These are phyloP conservation scores for Sciurus vulgaris DNA, from an alignment of 2,797 vertebrate species.

Conservation along the genomic window DNA sequence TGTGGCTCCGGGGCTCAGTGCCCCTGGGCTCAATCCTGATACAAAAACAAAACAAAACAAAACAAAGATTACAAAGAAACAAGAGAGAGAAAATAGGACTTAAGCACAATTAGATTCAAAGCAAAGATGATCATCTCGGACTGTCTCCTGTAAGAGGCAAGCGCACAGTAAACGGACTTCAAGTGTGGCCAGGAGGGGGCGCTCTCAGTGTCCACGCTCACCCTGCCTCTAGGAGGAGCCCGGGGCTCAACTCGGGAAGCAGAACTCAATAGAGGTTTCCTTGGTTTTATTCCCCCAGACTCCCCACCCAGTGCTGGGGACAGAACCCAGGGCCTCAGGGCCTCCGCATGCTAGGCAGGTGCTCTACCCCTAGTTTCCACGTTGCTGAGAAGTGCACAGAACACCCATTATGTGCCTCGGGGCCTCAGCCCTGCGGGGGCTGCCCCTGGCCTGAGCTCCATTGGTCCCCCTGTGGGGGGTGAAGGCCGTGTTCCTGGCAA, in stretches of 20 bases:
- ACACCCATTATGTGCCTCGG: not conserved
- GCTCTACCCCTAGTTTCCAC: not conserved
- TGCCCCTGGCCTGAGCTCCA: not conserved
- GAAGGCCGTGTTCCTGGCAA: not conserved
- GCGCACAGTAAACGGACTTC: not conserved
- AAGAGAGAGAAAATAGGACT: slow-evolving; percentile 23
- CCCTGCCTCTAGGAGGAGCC: not conserved
- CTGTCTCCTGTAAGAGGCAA: not conserved
- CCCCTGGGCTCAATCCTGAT: no score
- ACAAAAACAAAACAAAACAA: no score
- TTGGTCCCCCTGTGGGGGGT: not conserved
- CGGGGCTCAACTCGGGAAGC: not conserved
- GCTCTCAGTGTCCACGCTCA: no score
- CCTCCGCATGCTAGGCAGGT: not conserved
- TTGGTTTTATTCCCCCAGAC: not conserved
- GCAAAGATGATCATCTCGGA: not conserved
- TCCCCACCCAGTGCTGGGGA: not conserved
- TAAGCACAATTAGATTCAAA: slow-evolving; percentile 41
- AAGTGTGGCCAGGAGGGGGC: not conserved
- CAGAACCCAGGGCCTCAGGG: not conserved
- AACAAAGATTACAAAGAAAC: not conserved
- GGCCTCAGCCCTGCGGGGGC: not conserved
- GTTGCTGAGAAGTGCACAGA: not conserved
- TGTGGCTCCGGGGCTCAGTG: no score
- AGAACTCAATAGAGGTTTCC: not conserved